Evolutionary conservation across 2,888 invertebrate species (phyloP), one percentile per base, ranked within the genome.

Genomic region (Phaonia tiefii): DNA sequence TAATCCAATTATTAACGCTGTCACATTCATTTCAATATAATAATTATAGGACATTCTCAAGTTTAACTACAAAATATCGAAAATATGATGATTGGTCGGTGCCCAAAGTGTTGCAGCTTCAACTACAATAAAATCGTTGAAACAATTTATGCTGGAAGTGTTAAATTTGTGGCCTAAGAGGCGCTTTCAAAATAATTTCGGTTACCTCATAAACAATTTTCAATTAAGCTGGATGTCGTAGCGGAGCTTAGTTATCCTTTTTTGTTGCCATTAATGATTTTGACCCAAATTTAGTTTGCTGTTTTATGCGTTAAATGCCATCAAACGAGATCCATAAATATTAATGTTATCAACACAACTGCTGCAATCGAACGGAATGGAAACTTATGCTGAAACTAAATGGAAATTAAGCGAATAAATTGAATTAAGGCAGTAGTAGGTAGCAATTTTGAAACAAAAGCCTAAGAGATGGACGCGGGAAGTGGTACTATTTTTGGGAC

Each of bases 161-260:
- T 80, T 66, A 65, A 63, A 42, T 39, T 71, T 56, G 76, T 60
- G 42, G 70, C 51, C n/a, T 63, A 58, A 77, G 66, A 74, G 77
- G 77, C 80, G 80, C 77, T 77, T 77, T 74, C 51, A 37, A 58
- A 66, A 74, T 75, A 80, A 74, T 77, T 77, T 71, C 71, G 44
- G 77, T 76, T 77, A 78, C 78, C 78, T 81, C 81, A 75, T 81
- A 81, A 81, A 81, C 75, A 78, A 78, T 75, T 75, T 63, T 76
- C 76, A 80, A 80, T 80, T 80, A 76, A 80, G 66, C 17, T 4
- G 49, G 22, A 63, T 63, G 31, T 60, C 22, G 51, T n/a, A 4
- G 42, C 11, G 11, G 13, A 17, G 39, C n/a, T 2, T 37, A 31
- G 31, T 31, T 31, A 31, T 31, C 31, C 31, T 31, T 60, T 8